These are phyloP conservation scores for Strigamia transsilvanica DNA, from an alignment of 2,888 invertebrate species.

Conservation along the genomic window DNA sequence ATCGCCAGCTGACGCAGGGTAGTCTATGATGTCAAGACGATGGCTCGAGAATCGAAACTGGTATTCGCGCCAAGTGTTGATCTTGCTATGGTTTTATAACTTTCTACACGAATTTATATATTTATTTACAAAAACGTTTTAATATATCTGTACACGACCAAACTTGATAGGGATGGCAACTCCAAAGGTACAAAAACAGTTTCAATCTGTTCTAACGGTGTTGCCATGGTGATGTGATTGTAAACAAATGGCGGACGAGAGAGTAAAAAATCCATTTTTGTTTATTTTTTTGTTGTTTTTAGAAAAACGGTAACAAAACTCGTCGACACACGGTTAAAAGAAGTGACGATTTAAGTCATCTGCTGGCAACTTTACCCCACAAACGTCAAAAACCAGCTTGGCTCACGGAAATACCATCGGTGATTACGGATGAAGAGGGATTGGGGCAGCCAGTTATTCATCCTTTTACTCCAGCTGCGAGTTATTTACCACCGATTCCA, in stretches of 20 bases:
- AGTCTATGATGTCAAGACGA: not conserved
- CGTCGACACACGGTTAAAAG: slow-evolving; percentile 24
- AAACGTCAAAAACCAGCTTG: slow-evolving; percentile 48
- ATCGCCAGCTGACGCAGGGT: not conserved
- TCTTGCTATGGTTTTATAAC: not conserved
- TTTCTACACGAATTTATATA: not conserved
- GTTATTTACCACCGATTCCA: slow-evolving; percentile 26
- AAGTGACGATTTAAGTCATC: slow-evolving; percentile 24
- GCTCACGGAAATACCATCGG: slow-evolving; percentile 28
- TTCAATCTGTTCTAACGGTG: not conserved
- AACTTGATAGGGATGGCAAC: not conserved
- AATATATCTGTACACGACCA: not conserved
- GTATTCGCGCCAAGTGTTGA: not conserved
- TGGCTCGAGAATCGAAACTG: slow-evolving; percentile 12
- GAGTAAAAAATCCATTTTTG: not conserved
- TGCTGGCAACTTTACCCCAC: slow-evolving; percentile 26
- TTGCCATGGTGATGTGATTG: slow-evolving; percentile 25
- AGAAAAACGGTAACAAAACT: not conserved
- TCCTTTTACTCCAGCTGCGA: slow-evolving; percentile 1
- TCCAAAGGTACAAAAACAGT: not conserved
- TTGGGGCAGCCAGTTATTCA: not conserved
- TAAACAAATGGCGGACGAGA: not conserved
- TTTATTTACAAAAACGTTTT: not conserved
- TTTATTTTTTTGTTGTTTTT: not conserved
- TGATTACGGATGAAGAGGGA: slow-evolving; percentile 26